phyloP scores from a whole-genome alignment of 2,888 invertebrate species.

The Strigamia maritima region DNA sequence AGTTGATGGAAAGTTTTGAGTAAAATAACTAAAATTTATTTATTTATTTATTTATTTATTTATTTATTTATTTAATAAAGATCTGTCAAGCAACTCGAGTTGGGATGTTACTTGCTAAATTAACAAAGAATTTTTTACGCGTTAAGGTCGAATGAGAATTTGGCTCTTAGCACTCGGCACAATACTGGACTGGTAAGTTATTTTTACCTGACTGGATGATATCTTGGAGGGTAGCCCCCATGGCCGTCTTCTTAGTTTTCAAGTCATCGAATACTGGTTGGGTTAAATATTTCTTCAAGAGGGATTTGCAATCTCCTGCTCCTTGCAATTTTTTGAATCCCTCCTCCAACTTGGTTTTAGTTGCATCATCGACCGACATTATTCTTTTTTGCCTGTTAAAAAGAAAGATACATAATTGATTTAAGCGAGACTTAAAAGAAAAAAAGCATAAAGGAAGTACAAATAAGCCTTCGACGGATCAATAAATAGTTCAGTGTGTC shows the following conservation, averaged over 20 bases:
- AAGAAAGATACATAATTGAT: neutral
- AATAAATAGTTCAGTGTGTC: neutral
- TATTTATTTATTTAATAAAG: too few relatives aligned
- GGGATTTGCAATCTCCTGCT: slow-evolving; percentile 83
- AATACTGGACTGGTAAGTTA: too few relatives aligned
- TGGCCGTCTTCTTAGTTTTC: slow-evolving; percentile 88
- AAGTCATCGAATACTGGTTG: slow-evolving; percentile 85
- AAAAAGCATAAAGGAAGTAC: neutral
- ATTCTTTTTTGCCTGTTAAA: slow-evolving; percentile 36
- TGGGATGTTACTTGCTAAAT: too few relatives aligned
- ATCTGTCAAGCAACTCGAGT: too few relatives aligned
- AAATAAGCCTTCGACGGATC: neutral
- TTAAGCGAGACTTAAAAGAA: neutral
- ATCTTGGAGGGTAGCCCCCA: slow-evolving; percentile 88
- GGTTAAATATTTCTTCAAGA: slow-evolving; percentile 92
- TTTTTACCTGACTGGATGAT: slow-evolving; percentile 85
- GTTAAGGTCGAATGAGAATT: neutral
- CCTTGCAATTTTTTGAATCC: slow-evolving; percentile 81
- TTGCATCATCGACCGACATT: slow-evolving; percentile 85
- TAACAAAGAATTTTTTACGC: too few relatives aligned
- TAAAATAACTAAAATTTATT: too few relatives aligned
- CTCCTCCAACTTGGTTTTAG: slow-evolving; percentile 85
- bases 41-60: too few relatives aligned
- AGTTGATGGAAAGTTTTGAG: too few relatives aligned
- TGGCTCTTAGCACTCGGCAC: neutral